These are phyloP conservation scores for Heliocidaris erythrogramma DNA, from an alignment of 35 echinoderm and acorn worm species.

Conservation along the genomic window DNA sequence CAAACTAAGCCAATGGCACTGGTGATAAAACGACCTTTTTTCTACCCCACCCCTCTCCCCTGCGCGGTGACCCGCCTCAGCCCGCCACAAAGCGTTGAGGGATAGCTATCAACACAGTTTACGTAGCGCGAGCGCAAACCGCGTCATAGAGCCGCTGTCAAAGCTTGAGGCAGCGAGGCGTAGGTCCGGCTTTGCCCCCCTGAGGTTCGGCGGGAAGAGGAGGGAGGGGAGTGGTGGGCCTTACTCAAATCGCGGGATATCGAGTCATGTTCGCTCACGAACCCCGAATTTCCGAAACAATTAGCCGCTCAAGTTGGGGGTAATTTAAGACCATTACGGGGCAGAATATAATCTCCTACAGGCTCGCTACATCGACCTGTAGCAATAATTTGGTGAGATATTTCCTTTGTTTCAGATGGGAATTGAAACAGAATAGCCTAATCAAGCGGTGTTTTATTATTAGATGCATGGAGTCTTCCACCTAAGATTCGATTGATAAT, in stretches of 20 bases:
- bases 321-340: conserved; percentile 33
- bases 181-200: conserved; percentile 34
- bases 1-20: no score
- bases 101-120: not conserved
- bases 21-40: not conserved
- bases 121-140: conserved; percentile 13
- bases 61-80: not conserved
- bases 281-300: conserved; percentile 38
- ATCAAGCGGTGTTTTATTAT: not conserved
- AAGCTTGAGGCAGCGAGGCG: conserved; percentile 34
- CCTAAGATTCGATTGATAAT: not conserved
- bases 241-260: not conserved
- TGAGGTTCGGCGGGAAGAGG: not conserved
- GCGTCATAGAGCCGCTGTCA: not conserved
- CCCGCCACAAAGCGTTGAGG: not conserved
- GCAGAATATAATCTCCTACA: conserved; percentile 31
- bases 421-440: not conserved
- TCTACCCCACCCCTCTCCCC: not conserved
- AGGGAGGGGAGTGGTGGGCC: conserved; percentile 20
- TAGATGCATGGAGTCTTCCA: not conserved
- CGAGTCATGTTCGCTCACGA: conserved; percentile 21
- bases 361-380: not conserved
- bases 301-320: conserved; percentile 20
- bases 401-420: not conserved
- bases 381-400: not conserved